Percentiles rank a stretch among this genome's conserved stretches.
Evolutionary conservation across 2,888 invertebrate genomes (phyloP).

Genomic region (Disparrhopalites patrizii): DNA sequence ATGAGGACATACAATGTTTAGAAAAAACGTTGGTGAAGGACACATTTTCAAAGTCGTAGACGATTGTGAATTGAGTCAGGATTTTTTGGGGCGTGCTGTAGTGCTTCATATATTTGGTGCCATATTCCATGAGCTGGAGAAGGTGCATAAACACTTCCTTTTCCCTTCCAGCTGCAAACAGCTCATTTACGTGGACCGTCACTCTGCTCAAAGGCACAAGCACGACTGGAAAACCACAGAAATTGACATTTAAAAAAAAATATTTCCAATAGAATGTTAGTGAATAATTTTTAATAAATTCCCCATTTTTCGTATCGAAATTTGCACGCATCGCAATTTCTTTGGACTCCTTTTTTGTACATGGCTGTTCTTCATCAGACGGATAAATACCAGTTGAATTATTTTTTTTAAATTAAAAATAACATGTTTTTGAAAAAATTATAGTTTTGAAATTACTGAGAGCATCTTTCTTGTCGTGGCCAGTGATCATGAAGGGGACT

Average conservation of each 20-base stretch:
- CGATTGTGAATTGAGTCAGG: not conserved
- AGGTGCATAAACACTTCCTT: too few species aligned
- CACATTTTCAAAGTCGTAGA: not conserved
- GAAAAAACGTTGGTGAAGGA: not conserved
- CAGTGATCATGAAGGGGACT: conserved; percentile 13
- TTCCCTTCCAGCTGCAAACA: too few species aligned
- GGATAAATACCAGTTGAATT: too few species aligned
- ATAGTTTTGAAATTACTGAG: not conserved
- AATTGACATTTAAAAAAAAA: too few species aligned
- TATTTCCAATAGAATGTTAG: too few species aligned
- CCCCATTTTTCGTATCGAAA: too few species aligned
- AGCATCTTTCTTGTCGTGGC: conserved; percentile 15
- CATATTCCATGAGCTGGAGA: not conserved
- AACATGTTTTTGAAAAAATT: not conserved
- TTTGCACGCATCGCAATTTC: too few species aligned
- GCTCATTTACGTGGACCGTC: too few species aligned
- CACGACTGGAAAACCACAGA: too few species aligned
- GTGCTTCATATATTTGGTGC: not conserved
- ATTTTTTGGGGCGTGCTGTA: not conserved
- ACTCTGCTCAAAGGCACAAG: conserved; percentile 1
- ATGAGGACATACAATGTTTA: not conserved
- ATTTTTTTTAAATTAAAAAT: not conserved
- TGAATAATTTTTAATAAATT: too few species aligned
- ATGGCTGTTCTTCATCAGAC: too few species aligned
- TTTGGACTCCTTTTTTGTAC: too few species aligned